These are phyloP conservation scores for Dolomedes plantarius DNA, from an alignment of 2,888 invertebrate species.

Conservation along the genomic window DNA sequence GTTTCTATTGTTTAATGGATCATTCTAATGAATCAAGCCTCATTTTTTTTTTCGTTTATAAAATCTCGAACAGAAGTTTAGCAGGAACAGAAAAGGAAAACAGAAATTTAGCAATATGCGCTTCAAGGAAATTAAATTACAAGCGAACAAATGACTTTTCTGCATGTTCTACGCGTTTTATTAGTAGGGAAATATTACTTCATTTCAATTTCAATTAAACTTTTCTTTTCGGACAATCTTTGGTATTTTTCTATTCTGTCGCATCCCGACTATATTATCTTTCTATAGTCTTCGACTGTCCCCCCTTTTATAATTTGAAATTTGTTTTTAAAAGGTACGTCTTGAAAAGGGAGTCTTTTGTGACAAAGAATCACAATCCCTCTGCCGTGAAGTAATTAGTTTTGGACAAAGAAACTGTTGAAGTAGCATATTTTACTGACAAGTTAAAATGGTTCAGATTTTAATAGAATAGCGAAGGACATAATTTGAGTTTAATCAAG, in stretches of 20 bases:
- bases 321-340: background rate
- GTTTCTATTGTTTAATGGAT: too few species aligned
- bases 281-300: background rate
- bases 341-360: background rate
- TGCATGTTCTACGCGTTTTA: background rate
- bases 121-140: background rate
- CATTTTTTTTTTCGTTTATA: too few species aligned
- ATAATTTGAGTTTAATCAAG: background rate
- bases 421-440: slow-evolving; percentile 8
- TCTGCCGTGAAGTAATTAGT: background rate
- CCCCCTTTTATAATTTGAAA: background rate
- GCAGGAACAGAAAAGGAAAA: background rate
- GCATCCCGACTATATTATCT: background rate
- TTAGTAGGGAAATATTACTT: background rate
- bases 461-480: background rate
- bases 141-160: background rate
- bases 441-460: background rate
- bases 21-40: too few species aligned
- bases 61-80: background rate
- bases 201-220: background rate
- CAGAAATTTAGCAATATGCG: background rate
- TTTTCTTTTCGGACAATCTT: background rate
- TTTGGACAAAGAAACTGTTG: background rate
- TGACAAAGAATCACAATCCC: background rate
- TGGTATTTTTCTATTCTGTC: background rate